These are phyloP conservation scores for Borostomias antarcticus DNA, from an alignment of 2,797 vertebrate genomes.

Conservation along the genomic window DNA sequence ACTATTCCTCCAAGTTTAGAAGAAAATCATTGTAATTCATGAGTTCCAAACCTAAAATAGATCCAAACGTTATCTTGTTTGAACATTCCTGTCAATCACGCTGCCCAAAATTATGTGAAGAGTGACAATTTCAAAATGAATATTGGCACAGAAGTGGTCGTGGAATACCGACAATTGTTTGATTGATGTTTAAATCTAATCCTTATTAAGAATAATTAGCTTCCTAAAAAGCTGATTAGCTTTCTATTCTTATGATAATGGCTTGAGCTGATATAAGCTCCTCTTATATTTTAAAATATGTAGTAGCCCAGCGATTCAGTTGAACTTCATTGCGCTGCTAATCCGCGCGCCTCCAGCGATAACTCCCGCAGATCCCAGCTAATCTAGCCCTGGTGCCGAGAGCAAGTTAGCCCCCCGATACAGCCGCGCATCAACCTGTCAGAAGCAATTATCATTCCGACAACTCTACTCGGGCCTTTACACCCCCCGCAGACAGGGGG, in stretches of 20 bases:
- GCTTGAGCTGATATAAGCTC: conserved; percentile 66
- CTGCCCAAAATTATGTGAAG: conserved; percentile 18
- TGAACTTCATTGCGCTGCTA: conserved; percentile 82
- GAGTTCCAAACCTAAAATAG: not conserved
- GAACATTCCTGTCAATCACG: conserved; percentile 17
- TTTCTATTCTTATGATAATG: conserved; percentile 74
- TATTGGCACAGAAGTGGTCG: conserved; percentile 27
- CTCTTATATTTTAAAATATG: conserved; percentile 59
- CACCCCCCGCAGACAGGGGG: conserved; percentile 57
- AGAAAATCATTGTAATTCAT: not conserved
- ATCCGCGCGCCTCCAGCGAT: conserved; percentile 82
- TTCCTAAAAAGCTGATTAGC: conserved; percentile 76
- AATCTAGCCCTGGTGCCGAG: conserved; percentile 83
- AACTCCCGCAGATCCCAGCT: conserved; percentile 84
- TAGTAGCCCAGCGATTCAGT: conserved; percentile 76
- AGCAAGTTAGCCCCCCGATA: conserved; percentile 74
- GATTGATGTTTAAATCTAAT: conserved; percentile 74
- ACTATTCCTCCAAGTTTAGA: too few relatives aligned
- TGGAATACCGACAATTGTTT: conserved; percentile 54
- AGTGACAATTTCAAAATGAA: conserved; percentile 15
- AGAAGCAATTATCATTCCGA: conserved; percentile 82
- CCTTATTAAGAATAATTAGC: conserved; percentile 75
- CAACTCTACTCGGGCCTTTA: conserved; percentile 64
- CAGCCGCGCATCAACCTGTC: conserved; percentile 83
- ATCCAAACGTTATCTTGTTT: not conserved